Evolutionary conservation across 2,113 vertebrate species (phyloP), one percentile per base, ranked within the genome.

Genomic region (Rhinoderma darwinii): DNA sequence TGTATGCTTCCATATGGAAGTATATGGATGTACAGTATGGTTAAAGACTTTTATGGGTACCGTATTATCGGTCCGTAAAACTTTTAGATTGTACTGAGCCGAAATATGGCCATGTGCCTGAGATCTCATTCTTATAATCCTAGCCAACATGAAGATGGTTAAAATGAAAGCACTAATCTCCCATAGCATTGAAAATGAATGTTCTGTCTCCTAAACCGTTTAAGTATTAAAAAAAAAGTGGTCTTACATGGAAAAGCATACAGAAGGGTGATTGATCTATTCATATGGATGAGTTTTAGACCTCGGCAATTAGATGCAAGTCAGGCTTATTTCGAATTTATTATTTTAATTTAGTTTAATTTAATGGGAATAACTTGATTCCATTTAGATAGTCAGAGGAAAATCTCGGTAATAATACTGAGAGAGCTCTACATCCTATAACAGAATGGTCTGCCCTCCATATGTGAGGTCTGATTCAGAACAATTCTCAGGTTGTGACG

Each of bases 381-480:
- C 35, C 14, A 54, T 63, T 61, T 63, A 43, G 35, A 27, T n/a
- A 9, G 39, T n/a, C 41, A 41, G 22, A 61, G 54, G 35, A 30
- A 41, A 43, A 6, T 37, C 78, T 27, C 78, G n/a, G 27, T 68
- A 82, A 44, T 68, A 50, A 68, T 39, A 82, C 27, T 11, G 77
- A 59, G 39, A 44, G 59, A 41, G 56, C 39, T 68, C 80, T 70
- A 68, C 59, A 82, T 82, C 41, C 61, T 82, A 82, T 68, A 66
- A 47, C 17, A 47, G 80, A 82, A 82, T 82, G 68, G 44, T 41
- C 80, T 25, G 61, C 44, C 10, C 17, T 50, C 30, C 2, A 68
- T 37, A 70, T 43, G 50, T 10, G 80, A 44, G 80, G 37, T 50
- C 17, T 44, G 56, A 68, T 44, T 82, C 80, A 44, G 4, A 50